phyloP scores from a whole-genome alignment of 1,140 invertebrate species.

The Drepana arcuata region DNA sequence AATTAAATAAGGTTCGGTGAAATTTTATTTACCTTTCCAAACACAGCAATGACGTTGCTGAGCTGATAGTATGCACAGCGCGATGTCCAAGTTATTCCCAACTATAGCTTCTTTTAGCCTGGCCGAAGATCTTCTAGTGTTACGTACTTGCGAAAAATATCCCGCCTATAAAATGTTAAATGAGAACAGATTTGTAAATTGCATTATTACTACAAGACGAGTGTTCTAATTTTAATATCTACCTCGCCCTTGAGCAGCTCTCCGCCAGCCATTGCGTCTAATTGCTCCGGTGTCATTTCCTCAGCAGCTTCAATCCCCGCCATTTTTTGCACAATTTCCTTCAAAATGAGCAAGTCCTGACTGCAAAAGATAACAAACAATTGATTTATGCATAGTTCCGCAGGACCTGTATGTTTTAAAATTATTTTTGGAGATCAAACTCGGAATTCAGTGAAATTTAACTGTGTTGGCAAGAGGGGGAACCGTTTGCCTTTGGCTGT shows the following conservation, averaged over 20 bases:
- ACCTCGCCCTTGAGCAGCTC: slow-evolving; percentile 95
- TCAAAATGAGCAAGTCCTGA: slow-evolving; percentile 94
- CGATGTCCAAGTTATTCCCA: slow-evolving; percentile 92
- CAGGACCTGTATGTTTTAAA: no score
- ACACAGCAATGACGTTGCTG: slow-evolving; percentile 93
- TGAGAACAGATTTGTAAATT: slow-evolving; percentile 1
- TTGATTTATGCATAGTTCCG: no score
- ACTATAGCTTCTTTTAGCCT: slow-evolving; percentile 96
- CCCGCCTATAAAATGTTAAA: slow-evolving; percentile 73
- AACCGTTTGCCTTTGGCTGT: no score
- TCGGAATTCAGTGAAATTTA: no score
- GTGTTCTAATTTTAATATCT: no score
- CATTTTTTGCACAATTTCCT: slow-evolving; percentile 99
- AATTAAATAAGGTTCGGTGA: no score
- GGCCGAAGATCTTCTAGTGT: slow-evolving; percentile 95
- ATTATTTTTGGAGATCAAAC: no score
- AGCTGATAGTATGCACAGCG: slow-evolving; percentile 94
- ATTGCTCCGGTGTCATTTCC: slow-evolving; percentile 96
- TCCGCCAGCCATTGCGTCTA: slow-evolving; percentile 96
- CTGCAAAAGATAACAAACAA: slow-evolving; percentile 66
- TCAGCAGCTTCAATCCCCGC: slow-evolving; percentile 97
- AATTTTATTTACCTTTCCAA: slow-evolving; percentile 51
- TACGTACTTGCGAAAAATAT: slow-evolving; percentile 96
- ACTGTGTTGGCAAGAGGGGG: no score
- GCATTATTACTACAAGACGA: no score